Evolutionary conservation across 2,113 vertebrate species (phyloP).

Genomic region (Eulacestoma nigropectus): DNA sequence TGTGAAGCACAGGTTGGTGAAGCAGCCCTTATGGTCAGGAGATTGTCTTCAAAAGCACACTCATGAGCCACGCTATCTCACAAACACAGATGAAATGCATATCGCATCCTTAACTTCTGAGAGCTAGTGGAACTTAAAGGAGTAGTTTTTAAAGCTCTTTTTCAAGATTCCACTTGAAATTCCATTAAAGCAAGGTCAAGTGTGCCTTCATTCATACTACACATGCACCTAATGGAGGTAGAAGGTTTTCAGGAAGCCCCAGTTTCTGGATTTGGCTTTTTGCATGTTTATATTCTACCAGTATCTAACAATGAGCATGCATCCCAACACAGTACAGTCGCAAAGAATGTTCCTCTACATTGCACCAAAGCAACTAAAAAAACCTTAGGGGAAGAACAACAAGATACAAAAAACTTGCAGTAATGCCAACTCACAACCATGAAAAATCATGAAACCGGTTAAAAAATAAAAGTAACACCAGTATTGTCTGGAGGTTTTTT

Average conservation of each 20-base stretch:
- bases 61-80: background rate
- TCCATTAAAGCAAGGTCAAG: background rate
- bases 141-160: background rate
- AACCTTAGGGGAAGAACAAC: background rate
- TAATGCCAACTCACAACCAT: background rate
- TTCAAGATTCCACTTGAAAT: background rate
- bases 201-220: background rate
- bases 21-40: background rate
- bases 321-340: background rate
- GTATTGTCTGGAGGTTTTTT: background rate
- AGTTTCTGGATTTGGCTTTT: background rate
- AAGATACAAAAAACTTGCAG: background rate
- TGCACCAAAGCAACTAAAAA: background rate
- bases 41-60: background rate
- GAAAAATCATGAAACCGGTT: background rate
- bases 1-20: background rate
- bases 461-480: background rate
- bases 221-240: background rate
- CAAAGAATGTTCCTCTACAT: background rate
- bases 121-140: background rate
- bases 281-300: background rate
- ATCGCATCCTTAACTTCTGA: background rate
- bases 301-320: background rate
- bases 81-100: background rate
- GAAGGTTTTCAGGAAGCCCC: background rate